phyloP scores from a whole-genome alignment of 1,140 invertebrate species.

The Papilio aristodemus region DNA sequence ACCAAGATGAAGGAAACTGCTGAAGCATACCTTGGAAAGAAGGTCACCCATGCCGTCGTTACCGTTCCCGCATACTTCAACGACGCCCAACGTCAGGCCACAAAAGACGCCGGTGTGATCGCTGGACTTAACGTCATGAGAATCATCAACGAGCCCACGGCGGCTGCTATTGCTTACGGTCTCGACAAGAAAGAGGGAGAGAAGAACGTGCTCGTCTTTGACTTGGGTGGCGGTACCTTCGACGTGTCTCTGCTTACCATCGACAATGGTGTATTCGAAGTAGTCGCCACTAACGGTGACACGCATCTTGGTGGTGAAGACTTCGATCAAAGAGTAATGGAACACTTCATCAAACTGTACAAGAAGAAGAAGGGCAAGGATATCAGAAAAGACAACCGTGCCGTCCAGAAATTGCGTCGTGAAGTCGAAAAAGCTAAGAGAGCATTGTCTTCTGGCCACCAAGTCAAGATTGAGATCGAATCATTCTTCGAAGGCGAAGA shows the following conservation, averaged over 20 bases:
- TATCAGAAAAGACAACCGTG: constrained; percentile 96
- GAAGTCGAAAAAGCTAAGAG: constrained; percentile 99
- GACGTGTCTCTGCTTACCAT: constrained; percentile 99
- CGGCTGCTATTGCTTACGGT: constrained; percentile 99
- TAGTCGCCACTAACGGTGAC: constrained; percentile 98
- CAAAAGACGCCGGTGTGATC: constrained; percentile 94
- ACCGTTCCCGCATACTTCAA: constrained; percentile 99
- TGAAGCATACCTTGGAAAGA: constrained; percentile 98
- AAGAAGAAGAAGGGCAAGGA: constrained; percentile 99
- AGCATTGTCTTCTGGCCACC: constrained; percentile 96
- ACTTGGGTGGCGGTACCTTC: constrained; percentile 99
- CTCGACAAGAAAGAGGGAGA: constrained; percentile 99
- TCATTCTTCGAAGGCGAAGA: constrained; percentile 99
- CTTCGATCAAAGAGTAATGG: constrained; percentile 99
- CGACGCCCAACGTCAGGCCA: constrained; percentile 98
- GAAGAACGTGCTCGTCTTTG: constrained; percentile 99
- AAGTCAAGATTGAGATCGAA: constrained; percentile 99
- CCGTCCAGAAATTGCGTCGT: constrained; percentile 97
- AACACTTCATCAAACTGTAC: constrained; percentile 99
- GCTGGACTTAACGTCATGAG: constrained; percentile 98
- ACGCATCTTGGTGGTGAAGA: constrained; percentile 99
- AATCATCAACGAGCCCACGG: constrained; percentile 99
- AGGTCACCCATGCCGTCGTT: constrained; percentile 98
- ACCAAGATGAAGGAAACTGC: constrained; percentile 99
- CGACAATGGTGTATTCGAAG: constrained; percentile 97